Base-by-base conservation (phyloP, 2,113 vertebrate genomes). In the Recurvirostra avosetta region DNA sequence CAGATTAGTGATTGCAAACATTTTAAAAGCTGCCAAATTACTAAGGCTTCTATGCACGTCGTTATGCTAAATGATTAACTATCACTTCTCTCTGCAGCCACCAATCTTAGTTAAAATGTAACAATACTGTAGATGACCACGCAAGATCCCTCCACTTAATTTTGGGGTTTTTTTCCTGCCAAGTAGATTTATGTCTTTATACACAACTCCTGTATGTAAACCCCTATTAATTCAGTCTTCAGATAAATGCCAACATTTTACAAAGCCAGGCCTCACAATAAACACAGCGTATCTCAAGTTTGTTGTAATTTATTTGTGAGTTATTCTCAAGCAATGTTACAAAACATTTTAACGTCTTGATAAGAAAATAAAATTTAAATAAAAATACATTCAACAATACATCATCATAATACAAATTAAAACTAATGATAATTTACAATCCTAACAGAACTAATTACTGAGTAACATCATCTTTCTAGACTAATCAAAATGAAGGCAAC, bases 331-430 rank as follows among this genome's bases (percentile, higher is more conserved):
- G 96, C 92, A 55, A 96, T 92, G 96, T 97, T 98, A 98, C 95
- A 98, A 97, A 98, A 98, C 92, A 97, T 98, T 98, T 97, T 89
- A 96, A 98, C 97, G 83, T 98, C 94, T 97, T 97, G 88, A 97
- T 98, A 98, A 97, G 98, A 98, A 98, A 98, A 98, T 98, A 98
- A 98, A 98, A 97, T 98, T 98, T 98, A 98, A 98, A 98, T 98
- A 98, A 98, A 98, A 98, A 98, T 98, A 97, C 97, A 98, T 97
- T 98, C 92, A 97, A 98, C 96, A 98, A 96, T 97, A 97, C 91
- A 95, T 91, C 91, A 95, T 91, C 49, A 90, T 97, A 95, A 97
- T 93, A 97, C 96, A 98, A 97, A 97, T 97, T 91, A 89, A 91
- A 96, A 98, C 81, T 97, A 98, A 93, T 70, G 90, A 97, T 88